A percentile compares a stretch with the other conserved stretches of the same genome.
phyloP scores from a whole-genome alignment of 2,797 vertebrate species.

The Perodicticus potto region DNA sequence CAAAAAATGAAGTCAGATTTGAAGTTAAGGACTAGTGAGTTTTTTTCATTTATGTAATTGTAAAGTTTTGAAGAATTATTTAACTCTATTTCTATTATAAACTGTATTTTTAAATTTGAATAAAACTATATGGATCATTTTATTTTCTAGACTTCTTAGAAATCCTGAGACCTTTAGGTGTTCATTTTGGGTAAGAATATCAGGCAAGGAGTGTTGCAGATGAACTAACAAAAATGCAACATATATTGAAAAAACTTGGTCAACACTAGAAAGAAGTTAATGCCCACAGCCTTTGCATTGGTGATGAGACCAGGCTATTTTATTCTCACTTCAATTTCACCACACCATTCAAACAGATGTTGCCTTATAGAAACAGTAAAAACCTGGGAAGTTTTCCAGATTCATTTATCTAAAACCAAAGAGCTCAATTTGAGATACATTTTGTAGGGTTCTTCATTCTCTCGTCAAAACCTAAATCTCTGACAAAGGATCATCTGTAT shows the following conservation, averaged over 20 bases:
- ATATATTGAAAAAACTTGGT: background rate
- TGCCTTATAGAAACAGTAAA: slow-evolving; percentile 51
- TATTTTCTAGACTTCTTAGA: background rate
- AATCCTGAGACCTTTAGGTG: background rate
- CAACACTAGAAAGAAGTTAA: background rate
- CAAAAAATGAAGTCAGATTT: background rate
- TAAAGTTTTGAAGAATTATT: background rate
- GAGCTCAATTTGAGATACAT: slow-evolving; percentile 17
- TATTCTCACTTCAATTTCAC: slow-evolving; percentile 51
- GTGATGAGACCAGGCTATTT: background rate
- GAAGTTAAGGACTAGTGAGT: background rate
- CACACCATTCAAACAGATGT: slow-evolving; percentile 29
- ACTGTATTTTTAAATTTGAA: background rate
- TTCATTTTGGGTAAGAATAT: background rate
- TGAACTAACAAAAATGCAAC: background rate
- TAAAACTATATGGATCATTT: background rate
- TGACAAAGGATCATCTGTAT: slow-evolving; percentile 28
- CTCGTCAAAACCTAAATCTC: slow-evolving; percentile 29
- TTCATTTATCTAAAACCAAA: slow-evolving; percentile 69
- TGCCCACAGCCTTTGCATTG: background rate
- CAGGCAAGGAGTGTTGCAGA: background rate
- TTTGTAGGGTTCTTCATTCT: slow-evolving; percentile 46
- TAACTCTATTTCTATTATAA: background rate
- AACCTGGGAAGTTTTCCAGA: slow-evolving; percentile 74
- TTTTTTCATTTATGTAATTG: background rate